Percentiles rank a stretch among this genome's conserved stretches.
These are phyloP conservation scores for Gallinago paraguaiae DNA, from an alignment of 2,113 vertebrate genomes.

Conservation along the genomic window DNA sequence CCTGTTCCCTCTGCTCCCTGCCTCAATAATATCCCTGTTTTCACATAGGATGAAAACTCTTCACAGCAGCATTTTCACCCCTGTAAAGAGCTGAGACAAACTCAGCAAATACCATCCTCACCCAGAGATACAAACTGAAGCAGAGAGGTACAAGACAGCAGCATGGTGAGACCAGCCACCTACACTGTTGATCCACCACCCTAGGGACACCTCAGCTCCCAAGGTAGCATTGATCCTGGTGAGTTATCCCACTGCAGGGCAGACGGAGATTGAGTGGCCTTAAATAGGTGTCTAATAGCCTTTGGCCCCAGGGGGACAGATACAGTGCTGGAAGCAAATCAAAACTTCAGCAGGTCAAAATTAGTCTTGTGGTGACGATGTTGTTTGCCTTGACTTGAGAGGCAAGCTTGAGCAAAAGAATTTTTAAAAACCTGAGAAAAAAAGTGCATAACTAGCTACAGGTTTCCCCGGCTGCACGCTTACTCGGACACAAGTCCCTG, in stretches of 20 bases:
- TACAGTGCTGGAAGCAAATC: neutral
- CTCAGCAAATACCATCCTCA: neutral
- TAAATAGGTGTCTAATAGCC: neutral
- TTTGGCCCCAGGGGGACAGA: neutral
- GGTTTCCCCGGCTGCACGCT: neutral
- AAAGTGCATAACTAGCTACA: neutral
- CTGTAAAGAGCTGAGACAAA: neutral
- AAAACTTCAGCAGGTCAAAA: neutral
- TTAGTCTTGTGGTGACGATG: fast-evolving
- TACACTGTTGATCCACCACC: neutral
- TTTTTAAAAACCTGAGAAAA: neutral
- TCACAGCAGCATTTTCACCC: neutral
- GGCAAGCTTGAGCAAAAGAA: neutral
- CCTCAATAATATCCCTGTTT: neutral
- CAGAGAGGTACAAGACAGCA: neutral
- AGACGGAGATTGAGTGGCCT: neutral
- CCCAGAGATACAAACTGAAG: neutral
- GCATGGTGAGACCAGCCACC: neutral
- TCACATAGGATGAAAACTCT: neutral
- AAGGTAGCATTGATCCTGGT: fast-evolving
- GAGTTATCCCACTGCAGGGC: neutral
- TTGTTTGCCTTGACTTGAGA: neutral
- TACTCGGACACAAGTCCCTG: neutral
- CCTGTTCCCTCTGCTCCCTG: neutral
- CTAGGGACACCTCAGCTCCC: neutral